These are phyloP conservation scores for Deilephila porcellus DNA, from an alignment of 2,888 invertebrate genomes.

Conservation along the genomic window DNA sequence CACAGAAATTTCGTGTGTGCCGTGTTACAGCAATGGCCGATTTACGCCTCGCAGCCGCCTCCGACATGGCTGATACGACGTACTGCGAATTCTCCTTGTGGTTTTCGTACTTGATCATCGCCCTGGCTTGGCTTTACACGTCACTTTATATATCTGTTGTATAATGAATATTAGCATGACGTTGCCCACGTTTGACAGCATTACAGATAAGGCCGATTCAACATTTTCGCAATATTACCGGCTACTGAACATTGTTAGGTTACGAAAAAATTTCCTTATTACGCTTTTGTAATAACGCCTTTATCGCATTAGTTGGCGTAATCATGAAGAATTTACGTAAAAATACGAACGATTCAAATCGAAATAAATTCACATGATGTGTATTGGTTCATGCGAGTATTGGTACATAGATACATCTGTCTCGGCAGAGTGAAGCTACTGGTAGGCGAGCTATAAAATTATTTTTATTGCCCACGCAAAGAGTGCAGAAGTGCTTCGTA, in stretches of 20 bases:
- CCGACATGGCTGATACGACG: conserved; percentile 17
- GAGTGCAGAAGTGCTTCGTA: conserved; percentile 38
- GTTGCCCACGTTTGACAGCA: background rate
- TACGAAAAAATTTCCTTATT: conserved; percentile 13
- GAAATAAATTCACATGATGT: background rate
- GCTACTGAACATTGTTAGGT: conserved; percentile 4
- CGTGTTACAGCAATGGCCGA: conserved; percentile 70
- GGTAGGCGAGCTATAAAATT: conserved; percentile 39
- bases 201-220: conserved; percentile 3
- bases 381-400: background rate
- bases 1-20: conserved; percentile 82
- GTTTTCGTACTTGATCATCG: background rate
- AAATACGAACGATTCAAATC: conserved; percentile 5
- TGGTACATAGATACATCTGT: conserved; percentile 29
- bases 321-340: background rate
- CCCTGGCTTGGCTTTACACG: background rate
- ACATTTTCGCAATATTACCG: conserved; percentile 1
- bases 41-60: conserved; percentile 48
- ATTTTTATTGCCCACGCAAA: conserved; percentile 40
- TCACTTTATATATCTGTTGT: background rate
- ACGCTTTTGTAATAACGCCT: conserved; percentile 14
- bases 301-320: conserved; percentile 20
- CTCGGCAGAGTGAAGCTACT: conserved; percentile 34
- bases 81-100: background rate
- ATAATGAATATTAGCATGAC: background rate